A percentile compares a stretch with the other conserved stretches of the same genome.
Evolutionary conservation across 2,888 invertebrate species (phyloP).

Genomic region (Gasteruption jaculator): DNA sequence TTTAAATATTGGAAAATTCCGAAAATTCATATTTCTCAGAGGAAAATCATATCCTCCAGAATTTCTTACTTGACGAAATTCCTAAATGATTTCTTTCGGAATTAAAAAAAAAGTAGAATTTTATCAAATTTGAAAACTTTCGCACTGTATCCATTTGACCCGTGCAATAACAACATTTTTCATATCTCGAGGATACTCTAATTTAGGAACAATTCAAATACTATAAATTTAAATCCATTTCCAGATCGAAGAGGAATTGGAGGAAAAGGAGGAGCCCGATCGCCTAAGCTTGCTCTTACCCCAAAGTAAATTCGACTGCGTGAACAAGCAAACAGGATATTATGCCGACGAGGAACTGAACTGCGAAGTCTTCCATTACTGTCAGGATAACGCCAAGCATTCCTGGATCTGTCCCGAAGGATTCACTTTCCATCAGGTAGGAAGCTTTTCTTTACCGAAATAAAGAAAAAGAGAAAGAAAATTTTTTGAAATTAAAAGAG

Average conservation of each 20-base stretch:
- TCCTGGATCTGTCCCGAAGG: slow-evolving; percentile 93
- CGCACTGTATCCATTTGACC: too few species aligned
- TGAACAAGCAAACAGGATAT: slow-evolving; percentile 78
- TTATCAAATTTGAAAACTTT: too few species aligned
- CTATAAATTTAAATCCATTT: too few species aligned
- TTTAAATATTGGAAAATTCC: background rate
- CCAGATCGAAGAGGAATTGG: slow-evolving; percentile 53
- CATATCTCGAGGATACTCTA: background rate
- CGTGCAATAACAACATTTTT: too few species aligned
- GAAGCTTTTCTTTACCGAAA: too few species aligned
- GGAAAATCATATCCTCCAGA: too few species aligned
- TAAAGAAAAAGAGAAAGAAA: background rate
- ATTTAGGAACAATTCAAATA: background rate
- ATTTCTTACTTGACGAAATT: too few species aligned
- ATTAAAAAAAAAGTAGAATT: too few species aligned
- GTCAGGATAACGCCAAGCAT: slow-evolving; percentile 83
- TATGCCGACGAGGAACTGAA: slow-evolving; percentile 85
- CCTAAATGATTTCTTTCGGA: too few species aligned
- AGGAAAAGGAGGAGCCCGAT: slow-evolving; percentile 83
- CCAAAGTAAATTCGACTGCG: slow-evolving; percentile 80
- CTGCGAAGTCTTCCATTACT: slow-evolving; percentile 92
- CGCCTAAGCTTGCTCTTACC: slow-evolving; percentile 72
- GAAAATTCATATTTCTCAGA: background rate
- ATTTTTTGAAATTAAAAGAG: background rate
- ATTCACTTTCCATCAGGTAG: slow-evolving; percentile 80